Evolutionary conservation across 2,888 invertebrate genomes (phyloP).

Genomic region (Lithophane leautieri): DNA sequence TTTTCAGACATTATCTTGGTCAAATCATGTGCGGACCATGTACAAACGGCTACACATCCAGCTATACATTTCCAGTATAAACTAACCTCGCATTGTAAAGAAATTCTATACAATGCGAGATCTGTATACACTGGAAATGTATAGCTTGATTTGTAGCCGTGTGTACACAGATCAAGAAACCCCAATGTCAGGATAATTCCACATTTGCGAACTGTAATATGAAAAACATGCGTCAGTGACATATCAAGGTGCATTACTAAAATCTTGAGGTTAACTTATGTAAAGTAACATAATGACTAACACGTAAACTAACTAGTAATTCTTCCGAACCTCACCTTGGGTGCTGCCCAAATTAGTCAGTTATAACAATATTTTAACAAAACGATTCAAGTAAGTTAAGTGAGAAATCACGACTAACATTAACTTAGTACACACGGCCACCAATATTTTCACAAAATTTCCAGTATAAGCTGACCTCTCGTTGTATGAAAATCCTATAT

Average conservation of each 20-base stretch:
- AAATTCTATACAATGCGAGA: too few species aligned
- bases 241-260: conserved; percentile 15
- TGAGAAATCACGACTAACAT: neutral
- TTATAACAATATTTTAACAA: conserved; percentile 12
- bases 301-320: neutral
- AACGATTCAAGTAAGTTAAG: neutral
- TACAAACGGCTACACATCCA: too few species aligned
- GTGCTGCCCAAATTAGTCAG: neutral
- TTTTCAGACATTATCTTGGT: too few species aligned
- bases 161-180: conserved; percentile 13
- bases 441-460: too few species aligned
- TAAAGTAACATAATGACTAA: conserved; percentile 18
- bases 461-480: too few species aligned
- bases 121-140: too few species aligned
- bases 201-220: neutral
- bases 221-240: conserved; percentile 26
- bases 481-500: too few species aligned
- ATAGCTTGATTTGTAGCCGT: too few species aligned
- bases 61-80: too few species aligned
- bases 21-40: neutral
- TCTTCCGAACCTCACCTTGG: conserved; percentile 32
- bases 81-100: too few species aligned
- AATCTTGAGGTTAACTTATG: conserved; percentile 24
- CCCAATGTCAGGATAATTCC: conserved; percentile 12
- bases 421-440: too few species aligned